A percentile compares a stretch with the other conserved stretches of the same genome.
Evolutionary conservation across 2,888 invertebrate species (phyloP).

Genomic region (Drosophila neutralis): DNA sequence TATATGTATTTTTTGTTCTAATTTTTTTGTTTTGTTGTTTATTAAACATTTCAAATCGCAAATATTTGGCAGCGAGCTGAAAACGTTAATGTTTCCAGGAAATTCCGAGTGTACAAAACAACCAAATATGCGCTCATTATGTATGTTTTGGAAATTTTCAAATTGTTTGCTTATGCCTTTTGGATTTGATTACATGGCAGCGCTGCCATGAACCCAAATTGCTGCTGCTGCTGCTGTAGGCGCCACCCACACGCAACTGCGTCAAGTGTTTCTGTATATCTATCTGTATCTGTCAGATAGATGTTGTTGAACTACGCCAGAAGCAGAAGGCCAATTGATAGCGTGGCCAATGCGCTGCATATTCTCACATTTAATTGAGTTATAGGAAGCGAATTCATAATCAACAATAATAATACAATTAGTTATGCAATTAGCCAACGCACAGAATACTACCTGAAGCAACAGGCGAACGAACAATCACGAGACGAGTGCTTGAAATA

Average conservation of each 20-base stretch:
- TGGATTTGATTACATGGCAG: conserved; percentile 50
- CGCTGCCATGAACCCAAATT: conserved; percentile 54
- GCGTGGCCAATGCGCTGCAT: conserved; percentile 47
- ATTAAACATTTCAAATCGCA: conserved; percentile 48
- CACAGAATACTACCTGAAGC: conserved; percentile 6
- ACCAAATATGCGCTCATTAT: conserved; percentile 4
- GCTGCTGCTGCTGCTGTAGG: conserved; percentile 1
- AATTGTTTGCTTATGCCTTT: conserved; percentile 44
- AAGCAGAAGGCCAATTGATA: conserved; percentile 52
- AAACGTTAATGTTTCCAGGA: conserved; percentile 67
- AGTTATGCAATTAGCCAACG: conserved; percentile 50
- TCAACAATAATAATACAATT: conserved; percentile 44
- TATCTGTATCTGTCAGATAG: conserved; percentile 49
- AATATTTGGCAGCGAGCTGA: conserved; percentile 26
- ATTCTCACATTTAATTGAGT: conserved; percentile 45
- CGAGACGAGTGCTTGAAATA: conserved; percentile 10
- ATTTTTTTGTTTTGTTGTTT: conserved; percentile 52
- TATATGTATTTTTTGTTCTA: background rate
- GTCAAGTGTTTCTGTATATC: conserved; percentile 31
- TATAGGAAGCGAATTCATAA: conserved; percentile 45
- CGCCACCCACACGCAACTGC: conserved; percentile 56
- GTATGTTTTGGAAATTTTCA: conserved; percentile 12
- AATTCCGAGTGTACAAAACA: conserved; percentile 53
- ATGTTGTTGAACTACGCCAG: conserved; percentile 42
- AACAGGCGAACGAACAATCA: conserved; percentile 1